Conservation (phyloP, 2,113 vertebrate species). For the Toxostoma redivivum region DNA sequence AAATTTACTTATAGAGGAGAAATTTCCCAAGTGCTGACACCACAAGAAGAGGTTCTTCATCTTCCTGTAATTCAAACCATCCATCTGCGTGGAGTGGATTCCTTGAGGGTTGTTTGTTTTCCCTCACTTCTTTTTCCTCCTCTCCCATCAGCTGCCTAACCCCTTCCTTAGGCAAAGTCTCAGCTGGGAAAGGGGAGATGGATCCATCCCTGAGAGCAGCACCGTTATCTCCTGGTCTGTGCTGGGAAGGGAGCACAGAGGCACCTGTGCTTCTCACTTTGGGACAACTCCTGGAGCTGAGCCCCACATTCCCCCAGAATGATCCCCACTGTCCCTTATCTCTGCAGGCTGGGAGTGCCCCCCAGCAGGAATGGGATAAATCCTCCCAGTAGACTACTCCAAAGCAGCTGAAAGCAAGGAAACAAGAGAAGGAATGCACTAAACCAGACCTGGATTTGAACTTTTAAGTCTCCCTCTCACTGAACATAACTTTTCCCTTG, state of each 20-base stretch:
- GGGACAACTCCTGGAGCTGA: neutral
- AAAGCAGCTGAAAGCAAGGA: neutral
- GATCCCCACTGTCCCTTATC: neutral
- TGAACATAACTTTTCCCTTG: neutral
- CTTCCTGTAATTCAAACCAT: neutral
- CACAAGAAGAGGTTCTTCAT: neutral
- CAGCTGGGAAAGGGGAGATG: neutral
- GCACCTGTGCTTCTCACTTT: neutral
- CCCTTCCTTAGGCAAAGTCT: neutral
- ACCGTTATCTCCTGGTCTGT: fast-evolving
- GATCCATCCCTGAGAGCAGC: neutral
- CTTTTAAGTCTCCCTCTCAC: neutral
- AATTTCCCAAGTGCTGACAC: neutral
- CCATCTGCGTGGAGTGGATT: neutral
- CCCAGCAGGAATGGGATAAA: neutral
- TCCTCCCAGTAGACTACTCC: neutral
- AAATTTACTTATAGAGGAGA: neutral
- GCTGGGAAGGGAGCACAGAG: neutral
- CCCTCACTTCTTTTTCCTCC: neutral
- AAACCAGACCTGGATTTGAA: conserved; percentile 8
- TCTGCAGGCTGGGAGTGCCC: neutral
- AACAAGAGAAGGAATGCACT: neutral
- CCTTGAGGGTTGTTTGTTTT: neutral
- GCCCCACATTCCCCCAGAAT: neutral
- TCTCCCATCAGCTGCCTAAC: neutral